Conservation (phyloP, 2,113 vertebrate genomes). For the Lepisosteus oculatus region DNA sequence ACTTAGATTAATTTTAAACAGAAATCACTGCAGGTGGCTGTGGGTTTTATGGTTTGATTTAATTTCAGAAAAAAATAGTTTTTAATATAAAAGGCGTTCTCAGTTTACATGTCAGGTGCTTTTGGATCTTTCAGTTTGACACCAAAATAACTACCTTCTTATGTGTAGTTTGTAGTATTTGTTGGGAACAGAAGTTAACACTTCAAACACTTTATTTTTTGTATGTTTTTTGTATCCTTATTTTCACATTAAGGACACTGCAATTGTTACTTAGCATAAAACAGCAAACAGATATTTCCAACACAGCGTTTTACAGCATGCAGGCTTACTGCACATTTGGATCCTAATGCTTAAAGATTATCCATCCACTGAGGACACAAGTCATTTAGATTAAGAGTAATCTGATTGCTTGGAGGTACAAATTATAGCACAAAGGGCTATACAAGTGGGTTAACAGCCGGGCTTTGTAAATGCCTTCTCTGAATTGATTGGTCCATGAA, state of each 20-base stretch:
- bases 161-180: too few species aligned
- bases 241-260: not conserved
- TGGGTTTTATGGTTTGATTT: not conserved
- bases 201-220: not conserved
- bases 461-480: conserved; percentile 68
- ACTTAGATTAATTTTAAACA: conserved; percentile 1
- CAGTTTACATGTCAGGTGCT: too few species aligned
- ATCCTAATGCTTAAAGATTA: conserved; percentile 67
- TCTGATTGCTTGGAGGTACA: conserved; percentile 76
- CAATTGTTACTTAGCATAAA: not conserved
- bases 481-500: conserved; percentile 71
- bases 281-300: conserved; percentile 9
- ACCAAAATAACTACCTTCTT: too few species aligned
- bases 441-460: conserved; percentile 71
- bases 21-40: not conserved
- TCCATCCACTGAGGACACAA: conserved; percentile 67
- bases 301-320: not conserved
- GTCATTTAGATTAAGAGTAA: conserved; percentile 79
- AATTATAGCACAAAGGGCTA: conserved; percentile 68
- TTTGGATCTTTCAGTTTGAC: too few species aligned
- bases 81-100: too few species aligned
- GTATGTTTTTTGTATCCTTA: not conserved
- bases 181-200: too few species aligned
- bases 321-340: conserved; percentile 43
- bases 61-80: too few species aligned